phyloP scores from a whole-genome alignment of 2,113 vertebrate species.

The Silurus meridionalis region DNA sequence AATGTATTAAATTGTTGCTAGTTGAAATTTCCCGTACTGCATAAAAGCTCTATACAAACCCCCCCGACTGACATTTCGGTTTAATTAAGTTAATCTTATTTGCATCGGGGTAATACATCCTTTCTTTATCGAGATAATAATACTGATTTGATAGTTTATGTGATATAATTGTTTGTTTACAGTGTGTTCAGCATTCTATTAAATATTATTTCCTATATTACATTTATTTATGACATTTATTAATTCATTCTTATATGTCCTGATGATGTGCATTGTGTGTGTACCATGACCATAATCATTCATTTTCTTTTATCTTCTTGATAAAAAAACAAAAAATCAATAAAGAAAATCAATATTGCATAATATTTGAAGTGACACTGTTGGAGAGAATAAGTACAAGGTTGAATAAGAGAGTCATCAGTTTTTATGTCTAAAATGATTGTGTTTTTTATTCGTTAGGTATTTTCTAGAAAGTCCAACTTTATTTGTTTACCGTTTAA shows the following conservation, averaged over 20 bases:
- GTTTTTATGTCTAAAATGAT: not conserved
- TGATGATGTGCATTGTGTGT: not conserved
- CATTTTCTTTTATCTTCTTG: not conserved
- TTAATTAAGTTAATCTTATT: not conserved
- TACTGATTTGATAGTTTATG: not conserved
- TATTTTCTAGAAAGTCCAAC: not conserved
- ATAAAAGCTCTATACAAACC: not conserved
- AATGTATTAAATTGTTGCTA: not conserved
- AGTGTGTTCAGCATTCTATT: not conserved
- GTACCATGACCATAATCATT: not conserved
- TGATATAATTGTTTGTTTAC: not conserved
- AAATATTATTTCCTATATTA: not conserved
- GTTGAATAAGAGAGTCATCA: not conserved
- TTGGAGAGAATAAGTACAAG: not conserved
- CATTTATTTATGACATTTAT: too few relatives aligned
- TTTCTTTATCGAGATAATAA: not conserved
- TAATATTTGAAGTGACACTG: not conserved
- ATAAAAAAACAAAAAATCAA: not conserved
- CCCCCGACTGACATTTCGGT: not conserved
- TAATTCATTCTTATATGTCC: too few relatives aligned
- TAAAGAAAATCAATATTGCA: not conserved
- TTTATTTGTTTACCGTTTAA: not conserved
- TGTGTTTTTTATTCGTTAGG: not conserved
- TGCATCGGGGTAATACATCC: not conserved
- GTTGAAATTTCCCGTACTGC: not conserved